Conservation (phyloP, 2,113 vertebrate species). For the Amphiprion ocellaris region DNA sequence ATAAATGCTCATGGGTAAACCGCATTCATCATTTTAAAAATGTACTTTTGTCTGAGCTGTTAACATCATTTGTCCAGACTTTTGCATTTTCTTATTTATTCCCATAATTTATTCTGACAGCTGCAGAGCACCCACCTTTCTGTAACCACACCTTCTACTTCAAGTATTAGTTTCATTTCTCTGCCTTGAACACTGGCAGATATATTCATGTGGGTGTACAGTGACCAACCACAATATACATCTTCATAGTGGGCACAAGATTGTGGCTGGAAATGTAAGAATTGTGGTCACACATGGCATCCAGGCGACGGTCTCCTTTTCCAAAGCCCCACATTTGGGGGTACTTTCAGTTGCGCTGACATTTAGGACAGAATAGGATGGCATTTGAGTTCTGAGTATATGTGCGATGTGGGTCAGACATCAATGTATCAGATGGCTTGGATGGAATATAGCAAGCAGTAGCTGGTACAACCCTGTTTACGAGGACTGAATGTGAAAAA, state of each 20-base stretch:
- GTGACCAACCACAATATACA: constrained; percentile 16
- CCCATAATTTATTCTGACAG: background rate
- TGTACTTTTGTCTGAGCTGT: background rate
- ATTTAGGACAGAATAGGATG: constrained; percentile 75
- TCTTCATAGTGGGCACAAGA: constrained; percentile 25
- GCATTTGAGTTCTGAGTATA: constrained; percentile 69
- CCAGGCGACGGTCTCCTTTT: constrained; percentile 49
- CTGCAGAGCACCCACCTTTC: constrained; percentile 9
- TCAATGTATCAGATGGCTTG: constrained; percentile 37
- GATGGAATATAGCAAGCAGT: constrained; percentile 20
- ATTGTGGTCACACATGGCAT: constrained; percentile 8
- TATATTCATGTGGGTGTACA: background rate
- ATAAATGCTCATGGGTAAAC: background rate
- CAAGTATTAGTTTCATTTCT: constrained; percentile 20
- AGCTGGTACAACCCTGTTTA: background rate
- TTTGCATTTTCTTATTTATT: background rate
- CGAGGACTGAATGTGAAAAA: background rate
- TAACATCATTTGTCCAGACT: background rate
- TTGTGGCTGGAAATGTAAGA: constrained; percentile 36
- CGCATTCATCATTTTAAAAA: background rate
- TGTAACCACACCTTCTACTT: background rate
- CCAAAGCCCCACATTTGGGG: constrained; percentile 41
- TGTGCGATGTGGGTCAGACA: constrained; percentile 43
- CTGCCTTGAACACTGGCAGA: background rate
- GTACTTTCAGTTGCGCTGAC: constrained; percentile 69